Base-by-base conservation (phyloP, 1,140 invertebrate genomes). In the Nylanderia fulva region DNA sequence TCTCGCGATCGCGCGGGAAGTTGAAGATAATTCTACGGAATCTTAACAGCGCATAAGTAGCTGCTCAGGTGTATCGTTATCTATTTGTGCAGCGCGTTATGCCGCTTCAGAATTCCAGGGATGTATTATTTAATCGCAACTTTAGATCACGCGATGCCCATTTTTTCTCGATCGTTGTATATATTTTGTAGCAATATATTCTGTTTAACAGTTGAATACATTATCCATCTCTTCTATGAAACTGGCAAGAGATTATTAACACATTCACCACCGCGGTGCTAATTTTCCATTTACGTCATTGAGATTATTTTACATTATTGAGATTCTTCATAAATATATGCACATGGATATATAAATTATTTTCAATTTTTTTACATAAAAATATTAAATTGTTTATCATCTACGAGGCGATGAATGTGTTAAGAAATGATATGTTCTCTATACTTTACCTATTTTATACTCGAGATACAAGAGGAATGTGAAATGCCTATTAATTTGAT, bases 1-100 rank as follows among this genome's bases (percentile, higher is more conserved):
- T 45, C 48, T 42, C 64, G 52, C 64, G 52, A 80, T 58, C 24
- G 13, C 42, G 11, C 45, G 39, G 9, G 2, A 3, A 74, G 21
- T 15, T 61, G n/a, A 2, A 69, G 33, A 69, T 56, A 80, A 80
- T 80, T 56, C 4, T 54, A 21, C 11, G 33, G 52, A 79, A 54
- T 79, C 21, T 79, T 69, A 33, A 69, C 33, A 24, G 48, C 24
- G 33, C 48, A 56, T 56, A 54, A 79, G 29, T 77, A 75, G 33
- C 71, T 56, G 2, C 48, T 56, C 13, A 66, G 75, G 7, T 29
- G 21, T 56, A 54, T 69, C 48, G n/a, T 68, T 63, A 36, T 8
- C 21, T 77, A 33, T 79, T 68, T 56, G 45, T 13, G 2, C 18
- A 42, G 21, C 2, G 18, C 13, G 27, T 15, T 33, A 39, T 36